phyloP scores from a whole-genome alignment of 2,888 invertebrate species.

The Stenodema calcarata region DNA sequence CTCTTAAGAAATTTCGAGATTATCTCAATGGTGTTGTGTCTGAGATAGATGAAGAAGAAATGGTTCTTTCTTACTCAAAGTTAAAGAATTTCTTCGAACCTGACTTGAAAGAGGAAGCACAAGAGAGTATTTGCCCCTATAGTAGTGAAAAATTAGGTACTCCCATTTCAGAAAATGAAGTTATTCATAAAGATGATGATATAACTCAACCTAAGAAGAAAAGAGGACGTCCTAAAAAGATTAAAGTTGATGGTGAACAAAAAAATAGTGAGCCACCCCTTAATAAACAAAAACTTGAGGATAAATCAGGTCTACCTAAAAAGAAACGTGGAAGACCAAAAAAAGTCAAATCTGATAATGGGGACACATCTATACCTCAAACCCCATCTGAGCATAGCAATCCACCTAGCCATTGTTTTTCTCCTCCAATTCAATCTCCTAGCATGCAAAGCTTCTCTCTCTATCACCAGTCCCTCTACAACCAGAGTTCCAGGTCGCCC shows the following conservation, averaged over 20 bases:
- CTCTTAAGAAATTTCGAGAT: slow-evolving; percentile 93
- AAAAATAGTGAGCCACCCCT: slow-evolving; percentile 60
- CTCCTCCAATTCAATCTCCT: slow-evolving; percentile 65
- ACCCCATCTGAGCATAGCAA: slow-evolving; percentile 60
- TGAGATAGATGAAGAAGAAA: slow-evolving; percentile 85
- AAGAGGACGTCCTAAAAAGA: slow-evolving; percentile 86
- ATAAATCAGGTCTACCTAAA: slow-evolving; percentile 69
- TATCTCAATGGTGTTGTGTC: slow-evolving; percentile 86
- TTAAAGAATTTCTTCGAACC: slow-evolving; percentile 71
- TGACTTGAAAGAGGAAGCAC: slow-evolving; percentile 63
- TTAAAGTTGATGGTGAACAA: slow-evolving; percentile 67
- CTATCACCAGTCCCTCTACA: slow-evolving; percentile 57
- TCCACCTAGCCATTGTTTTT: slow-evolving; percentile 64
- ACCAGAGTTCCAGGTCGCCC: slow-evolving; percentile 59
- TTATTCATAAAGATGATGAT: slow-evolving; percentile 62
- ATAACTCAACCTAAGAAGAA: slow-evolving; percentile 76
- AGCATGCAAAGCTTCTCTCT: slow-evolving; percentile 59
- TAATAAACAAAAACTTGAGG: slow-evolving; percentile 57
- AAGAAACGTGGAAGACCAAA: slow-evolving; percentile 89
- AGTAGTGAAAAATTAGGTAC: slow-evolving; percentile 53
- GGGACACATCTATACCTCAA: background rate
- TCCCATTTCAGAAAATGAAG: slow-evolving; percentile 60
- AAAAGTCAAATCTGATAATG: slow-evolving; percentile 69
- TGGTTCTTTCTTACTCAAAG: slow-evolving; percentile 80
- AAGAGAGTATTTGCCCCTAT: slow-evolving; percentile 57